Evolutionary conservation across 2,888 invertebrate genomes (phyloP), one percentile per base, ranked within the genome.

Genomic region (Hirudinaria manillensis): DNA sequence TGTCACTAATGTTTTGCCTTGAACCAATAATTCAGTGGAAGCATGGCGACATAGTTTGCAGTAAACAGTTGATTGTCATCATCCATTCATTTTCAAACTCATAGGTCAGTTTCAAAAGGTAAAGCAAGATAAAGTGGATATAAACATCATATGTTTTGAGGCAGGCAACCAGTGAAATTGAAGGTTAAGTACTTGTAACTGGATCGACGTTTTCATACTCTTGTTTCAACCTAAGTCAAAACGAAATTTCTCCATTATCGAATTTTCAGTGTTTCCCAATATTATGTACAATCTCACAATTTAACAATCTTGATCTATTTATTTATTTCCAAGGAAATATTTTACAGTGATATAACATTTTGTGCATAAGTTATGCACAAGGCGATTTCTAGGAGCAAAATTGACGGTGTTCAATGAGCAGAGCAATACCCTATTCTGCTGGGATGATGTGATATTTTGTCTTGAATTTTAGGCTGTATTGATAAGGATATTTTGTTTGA

Each of bases 11-110:
- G 53, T 13, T 53, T 21, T 53, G 13, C 53, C 53, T 53, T 21
- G 21, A 53, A 53, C 53, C 53, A 53, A 53, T 53, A 53, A 53
- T 21, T 53, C 53, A 53, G 53, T 53, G 53, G 53, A 53, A 53
- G 53, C 53, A 53, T 53, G 53, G 53, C 53, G 21, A 16, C 21
- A 21, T 53, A 21, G 13, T 16, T 53, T 53, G 13, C 53, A 53
- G 21, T 21, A 53, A 21, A 53, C 53, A 13, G 21, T 53, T 53
- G 53, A 53, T 53, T 53, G 53, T 21, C 53, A 53, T 53, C 53
- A 53, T 21, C 53, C 53, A 53, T 53, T 21, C 21, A 21, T 53
- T 53, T 53, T 53, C 53, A 53, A 53, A 21, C 53, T 53, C 53
- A 53, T 53, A 16, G 53, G 53, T 21, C 53, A 53, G 21, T 53